phyloP scores from a whole-genome alignment of 37 sponge, comb jelly and placozoan genomes.

The Chondrilla cf. caribensis region DNA sequence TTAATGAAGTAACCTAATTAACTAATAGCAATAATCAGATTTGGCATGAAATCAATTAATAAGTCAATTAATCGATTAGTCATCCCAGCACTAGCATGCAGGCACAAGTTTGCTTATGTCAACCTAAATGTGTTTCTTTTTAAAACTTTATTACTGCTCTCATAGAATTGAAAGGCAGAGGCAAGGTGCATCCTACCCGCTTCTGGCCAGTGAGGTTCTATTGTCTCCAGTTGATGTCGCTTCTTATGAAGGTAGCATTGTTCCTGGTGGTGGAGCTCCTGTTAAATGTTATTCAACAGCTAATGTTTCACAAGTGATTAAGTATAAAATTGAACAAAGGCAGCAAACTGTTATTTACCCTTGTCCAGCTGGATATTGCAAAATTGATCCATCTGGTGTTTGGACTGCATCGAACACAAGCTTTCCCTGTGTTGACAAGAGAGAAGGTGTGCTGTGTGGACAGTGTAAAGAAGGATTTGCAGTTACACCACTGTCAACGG shows the following conservation, averaged over 20 bases:
- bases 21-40: too few relatives aligned
- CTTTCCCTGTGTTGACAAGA: slow-evolving; percentile 58
- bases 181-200: not conserved
- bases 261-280: slow-evolving; percentile 71
- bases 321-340: not conserved
- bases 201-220: not conserved
- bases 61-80: too few relatives aligned
- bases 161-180: not conserved
- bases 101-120: too few relatives aligned
- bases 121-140: too few relatives aligned
- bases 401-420: slow-evolving; percentile 51
- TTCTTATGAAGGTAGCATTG: slow-evolving; percentile 26
- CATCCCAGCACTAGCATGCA: too few relatives aligned
- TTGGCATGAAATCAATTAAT: too few relatives aligned
- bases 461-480: slow-evolving; percentile 74
- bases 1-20: too few relatives aligned
- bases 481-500: slow-evolving; percentile 57
- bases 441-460: slow-evolving; percentile 75
- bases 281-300: slow-evolving; percentile 43
- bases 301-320: slow-evolving; percentile 25
- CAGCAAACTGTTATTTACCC: slow-evolving; percentile 41
- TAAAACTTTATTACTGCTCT: too few relatives aligned
- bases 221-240: slow-evolving; percentile 61
- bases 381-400: not conserved
- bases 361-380: slow-evolving; percentile 61